These are phyloP conservation scores for Bugulina stolonifera DNA, from an alignment of 2,888 invertebrate species.

Conservation along the genomic window DNA sequence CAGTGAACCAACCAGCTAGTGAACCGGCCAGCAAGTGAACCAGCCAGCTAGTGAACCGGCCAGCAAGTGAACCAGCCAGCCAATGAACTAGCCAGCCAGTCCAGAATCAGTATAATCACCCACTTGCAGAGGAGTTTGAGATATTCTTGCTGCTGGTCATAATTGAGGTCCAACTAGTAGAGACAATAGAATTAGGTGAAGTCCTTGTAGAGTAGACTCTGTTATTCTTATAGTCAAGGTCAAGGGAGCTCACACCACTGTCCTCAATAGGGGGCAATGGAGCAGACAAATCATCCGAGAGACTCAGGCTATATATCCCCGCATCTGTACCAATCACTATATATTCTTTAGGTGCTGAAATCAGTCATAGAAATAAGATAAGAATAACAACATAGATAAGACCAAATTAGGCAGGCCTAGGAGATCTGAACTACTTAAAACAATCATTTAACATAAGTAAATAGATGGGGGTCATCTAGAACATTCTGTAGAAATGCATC, in stretches of 20 bases:
- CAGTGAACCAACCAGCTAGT: too few relatives aligned
- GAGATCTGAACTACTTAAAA: too few relatives aligned
- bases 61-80: too few relatives aligned
- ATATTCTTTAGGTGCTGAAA: conserved; percentile 71
- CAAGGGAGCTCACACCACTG: conserved; percentile 78
- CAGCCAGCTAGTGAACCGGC: too few relatives aligned
- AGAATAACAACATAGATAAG: conserved; percentile 27
- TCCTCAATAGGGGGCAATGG: conserved; percentile 69
- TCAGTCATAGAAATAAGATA: conserved; percentile 26
- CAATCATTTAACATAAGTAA: too few relatives aligned
- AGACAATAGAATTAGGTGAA: neutral
- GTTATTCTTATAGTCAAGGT: conserved; percentile 85
- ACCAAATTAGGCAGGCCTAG: too few relatives aligned
- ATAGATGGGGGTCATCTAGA: too few relatives aligned
- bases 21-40: too few relatives aligned
- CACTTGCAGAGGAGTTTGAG: neutral
- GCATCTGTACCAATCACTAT: conserved; percentile 88
- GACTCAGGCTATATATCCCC: conserved; percentile 81
- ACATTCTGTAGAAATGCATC: too few relatives aligned
- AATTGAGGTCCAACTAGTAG: neutral
- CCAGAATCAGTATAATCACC: neutral
- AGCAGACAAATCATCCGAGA: conserved; percentile 61
- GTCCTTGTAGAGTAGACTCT: conserved; percentile 67
- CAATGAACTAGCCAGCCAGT: too few relatives aligned
- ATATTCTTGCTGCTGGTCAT: neutral